A percentile compares a stretch with the other conserved stretches of the same genome.
These are phyloP conservation scores for Mythimna loreyi DNA, from an alignment of 2,888 invertebrate species.

Conservation along the genomic window DNA sequence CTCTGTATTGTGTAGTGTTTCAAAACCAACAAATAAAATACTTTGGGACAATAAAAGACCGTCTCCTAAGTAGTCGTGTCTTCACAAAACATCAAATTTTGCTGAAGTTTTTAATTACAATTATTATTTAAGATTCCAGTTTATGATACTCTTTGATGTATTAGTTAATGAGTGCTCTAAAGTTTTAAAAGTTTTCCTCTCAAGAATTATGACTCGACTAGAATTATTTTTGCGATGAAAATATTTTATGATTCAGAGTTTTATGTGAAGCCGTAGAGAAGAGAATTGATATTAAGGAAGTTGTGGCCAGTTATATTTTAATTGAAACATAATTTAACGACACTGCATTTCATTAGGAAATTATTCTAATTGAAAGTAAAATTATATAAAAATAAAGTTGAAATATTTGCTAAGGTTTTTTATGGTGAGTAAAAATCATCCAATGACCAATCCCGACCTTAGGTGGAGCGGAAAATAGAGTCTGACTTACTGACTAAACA, in stretches of 20 bases:
- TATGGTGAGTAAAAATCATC: too few relatives aligned
- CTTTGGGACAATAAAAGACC: slow-evolving; percentile 15
- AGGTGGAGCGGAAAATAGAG: too few relatives aligned
- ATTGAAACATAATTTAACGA: not conserved
- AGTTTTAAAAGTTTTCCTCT: slow-evolving; percentile 44
- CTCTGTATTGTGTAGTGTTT: slow-evolving; percentile 25
- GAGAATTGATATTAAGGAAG: slow-evolving; percentile 16
- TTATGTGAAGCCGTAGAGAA: slow-evolving; percentile 33
- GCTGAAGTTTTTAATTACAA: slow-evolving; percentile 57
- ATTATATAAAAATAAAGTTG: too few relatives aligned
- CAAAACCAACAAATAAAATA: slow-evolving; percentile 47
- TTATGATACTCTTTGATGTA: slow-evolving; percentile 62
- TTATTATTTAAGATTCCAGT: slow-evolving; percentile 53
- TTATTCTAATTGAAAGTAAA: not conserved
- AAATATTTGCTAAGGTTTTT: too few relatives aligned
- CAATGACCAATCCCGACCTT: too few relatives aligned
- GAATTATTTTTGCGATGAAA: slow-evolving; percentile 40
- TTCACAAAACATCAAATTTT: slow-evolving; percentile 39
- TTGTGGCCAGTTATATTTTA: not conserved
- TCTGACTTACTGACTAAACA: too few relatives aligned
- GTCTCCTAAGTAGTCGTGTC: slow-evolving; percentile 29
- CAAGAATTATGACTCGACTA: slow-evolving; percentile 41
- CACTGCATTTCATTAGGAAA: too few relatives aligned
- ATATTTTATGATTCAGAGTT: slow-evolving; percentile 22
- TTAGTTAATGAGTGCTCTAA: slow-evolving; percentile 47